phyloP scores from a whole-genome alignment of 2,797 vertebrate species.

The Enteromius treurensis region DNA sequence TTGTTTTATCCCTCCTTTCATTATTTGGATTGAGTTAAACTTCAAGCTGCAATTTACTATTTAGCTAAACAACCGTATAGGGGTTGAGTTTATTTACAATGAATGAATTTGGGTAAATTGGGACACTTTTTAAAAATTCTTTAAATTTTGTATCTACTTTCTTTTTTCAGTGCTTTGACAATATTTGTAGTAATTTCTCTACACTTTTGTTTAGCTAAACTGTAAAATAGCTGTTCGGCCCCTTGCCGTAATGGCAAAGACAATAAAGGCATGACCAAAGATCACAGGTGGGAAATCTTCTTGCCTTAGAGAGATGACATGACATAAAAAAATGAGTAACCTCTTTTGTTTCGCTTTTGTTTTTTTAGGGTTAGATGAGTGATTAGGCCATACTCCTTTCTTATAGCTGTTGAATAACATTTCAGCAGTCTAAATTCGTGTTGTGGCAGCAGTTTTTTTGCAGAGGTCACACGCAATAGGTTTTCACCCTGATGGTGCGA shows the following conservation, averaged over 20 bases:
- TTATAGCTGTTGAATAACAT: no score
- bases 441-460: neutral
- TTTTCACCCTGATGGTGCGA: neutral
- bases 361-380: no score
- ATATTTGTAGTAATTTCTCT: no score
- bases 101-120: neutral
- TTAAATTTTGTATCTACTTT: neutral
- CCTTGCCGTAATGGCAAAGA: neutral
- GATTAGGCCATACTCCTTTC: neutral
- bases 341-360: neutral
- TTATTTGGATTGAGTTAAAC: neutral
- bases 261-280: conserved; percentile 31
- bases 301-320: neutral
- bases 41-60: neutral
- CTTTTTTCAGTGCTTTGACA: neutral
- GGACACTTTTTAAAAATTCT: neutral
- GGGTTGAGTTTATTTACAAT: neutral
- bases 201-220: neutral
- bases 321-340: neutral
- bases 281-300: conserved; percentile 5
- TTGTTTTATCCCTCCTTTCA: neutral
- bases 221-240: neutral
- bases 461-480: neutral
- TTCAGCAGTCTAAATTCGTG: neutral
- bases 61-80: neutral